Conservation (phyloP, 2,888 invertebrate species). For the Nephrotoma guestfalica region DNA sequence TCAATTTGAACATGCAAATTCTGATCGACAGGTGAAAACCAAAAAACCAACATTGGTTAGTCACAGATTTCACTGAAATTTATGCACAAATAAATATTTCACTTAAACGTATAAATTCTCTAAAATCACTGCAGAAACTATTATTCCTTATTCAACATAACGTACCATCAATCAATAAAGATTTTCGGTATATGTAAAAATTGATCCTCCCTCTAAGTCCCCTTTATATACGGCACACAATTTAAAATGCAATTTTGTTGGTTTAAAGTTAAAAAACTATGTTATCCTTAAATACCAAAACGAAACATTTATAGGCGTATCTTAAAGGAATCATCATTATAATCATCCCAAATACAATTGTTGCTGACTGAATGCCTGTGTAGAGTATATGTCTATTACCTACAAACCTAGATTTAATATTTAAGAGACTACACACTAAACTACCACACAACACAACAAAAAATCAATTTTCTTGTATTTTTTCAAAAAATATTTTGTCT, state of each 20-base stretch:
- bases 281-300: background rate
- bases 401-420: background rate
- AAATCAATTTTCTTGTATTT: background rate
- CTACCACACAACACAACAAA: background rate
- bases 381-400: background rate
- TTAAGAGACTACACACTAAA: background rate
- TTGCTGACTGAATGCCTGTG: background rate
- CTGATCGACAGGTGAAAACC: no score
- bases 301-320: background rate
- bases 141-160: background rate
- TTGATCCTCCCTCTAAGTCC: background rate
- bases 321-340: background rate
- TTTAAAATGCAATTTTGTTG: background rate
- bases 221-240: background rate
- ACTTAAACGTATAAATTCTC: background rate
- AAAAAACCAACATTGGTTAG: no score
- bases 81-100: no score
- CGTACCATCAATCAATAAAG: background rate
- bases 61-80: no score
- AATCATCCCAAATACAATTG: background rate
- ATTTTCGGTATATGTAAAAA: background rate
- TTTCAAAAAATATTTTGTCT: background rate
- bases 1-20: no score
- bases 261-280: background rate
- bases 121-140: background rate